phyloP scores from a whole-genome alignment of 2,888 invertebrate species.

The Oxycera nigricornis region DNA sequence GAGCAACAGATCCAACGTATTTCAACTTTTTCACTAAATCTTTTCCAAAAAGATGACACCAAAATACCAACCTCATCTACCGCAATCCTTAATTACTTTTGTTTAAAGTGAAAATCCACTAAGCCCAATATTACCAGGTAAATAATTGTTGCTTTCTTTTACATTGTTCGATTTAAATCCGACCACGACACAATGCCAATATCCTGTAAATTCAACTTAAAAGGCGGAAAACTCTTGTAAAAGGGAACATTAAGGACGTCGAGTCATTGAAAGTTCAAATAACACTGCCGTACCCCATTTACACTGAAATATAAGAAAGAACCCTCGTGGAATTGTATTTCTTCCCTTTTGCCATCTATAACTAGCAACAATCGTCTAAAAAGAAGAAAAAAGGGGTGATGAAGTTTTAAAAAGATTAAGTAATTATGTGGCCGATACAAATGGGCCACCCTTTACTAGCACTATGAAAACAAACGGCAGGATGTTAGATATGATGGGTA shows the following conservation, averaged over 20 bases:
- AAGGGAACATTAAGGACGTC: slow-evolving; percentile 26
- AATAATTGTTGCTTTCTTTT: slow-evolving; percentile 37
- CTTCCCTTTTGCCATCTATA: slow-evolving; percentile 11
- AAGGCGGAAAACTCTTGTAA: slow-evolving; percentile 37
- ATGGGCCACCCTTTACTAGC: slow-evolving; percentile 24
- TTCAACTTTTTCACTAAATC: too few relatives aligned
- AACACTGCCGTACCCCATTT: slow-evolving; percentile 25
- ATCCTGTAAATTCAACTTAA: slow-evolving; percentile 22
- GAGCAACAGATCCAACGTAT: too few relatives aligned
- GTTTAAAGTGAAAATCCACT: neutral
- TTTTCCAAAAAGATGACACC: too few relatives aligned
- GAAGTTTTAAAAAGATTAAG: slow-evolving; percentile 47
- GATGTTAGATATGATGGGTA: neutral
- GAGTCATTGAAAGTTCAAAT: slow-evolving; percentile 10
- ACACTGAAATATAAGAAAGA: neutral
- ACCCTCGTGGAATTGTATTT: slow-evolving; percentile 16
- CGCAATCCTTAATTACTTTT: neutral
- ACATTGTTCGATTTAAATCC: slow-evolving; percentile 23
- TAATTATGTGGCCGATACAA: slow-evolving; percentile 45
- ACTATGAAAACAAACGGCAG: neutral
- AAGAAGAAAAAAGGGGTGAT: slow-evolving; percentile 44
- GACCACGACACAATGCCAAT: slow-evolving; percentile 34
- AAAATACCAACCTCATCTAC: too few relatives aligned
- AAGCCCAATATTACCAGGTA: slow-evolving; percentile 13
- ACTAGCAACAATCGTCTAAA: neutral